A percentile compares a stretch with the other conserved stretches of the same genome.
Evolutionary conservation across 2,888 invertebrate genomes (phyloP).

Genomic region (Colletes collaris): DNA sequence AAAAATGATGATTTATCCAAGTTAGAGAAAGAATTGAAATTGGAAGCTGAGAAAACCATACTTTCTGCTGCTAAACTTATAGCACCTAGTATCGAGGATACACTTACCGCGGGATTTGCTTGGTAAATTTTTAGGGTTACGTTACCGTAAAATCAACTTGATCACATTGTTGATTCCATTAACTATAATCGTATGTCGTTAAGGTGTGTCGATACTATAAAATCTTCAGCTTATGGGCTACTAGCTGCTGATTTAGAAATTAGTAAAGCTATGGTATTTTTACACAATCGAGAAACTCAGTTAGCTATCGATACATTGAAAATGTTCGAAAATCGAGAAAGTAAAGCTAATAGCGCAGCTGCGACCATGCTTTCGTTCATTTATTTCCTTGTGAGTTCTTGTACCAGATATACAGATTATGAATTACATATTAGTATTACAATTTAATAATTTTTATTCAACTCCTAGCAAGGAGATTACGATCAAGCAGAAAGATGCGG

Average conservation of each 20-base stretch:
- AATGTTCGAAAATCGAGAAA: constrained; percentile 93
- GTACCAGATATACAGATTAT: neutral
- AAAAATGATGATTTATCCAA: constrained; percentile 90
- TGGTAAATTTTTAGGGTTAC: constrained; percentile 71
- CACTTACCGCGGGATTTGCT: constrained; percentile 86
- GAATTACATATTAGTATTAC: neutral
- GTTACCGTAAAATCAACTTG: neutral
- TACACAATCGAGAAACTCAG: constrained; percentile 91
- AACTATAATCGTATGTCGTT: constrained; percentile 9
- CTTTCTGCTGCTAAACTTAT: constrained; percentile 95
- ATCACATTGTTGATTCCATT: constrained; percentile 11
- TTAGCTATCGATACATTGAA: constrained; percentile 93
- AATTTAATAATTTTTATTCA: neutral
- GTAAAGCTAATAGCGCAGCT: constrained; percentile 92
- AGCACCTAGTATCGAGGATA: constrained; percentile 91
- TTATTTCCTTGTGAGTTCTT: constrained; percentile 87
- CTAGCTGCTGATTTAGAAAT: constrained; percentile 95
- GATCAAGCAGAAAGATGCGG: constrained; percentile 91
- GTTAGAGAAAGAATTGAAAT: constrained; percentile 88
- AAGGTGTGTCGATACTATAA: constrained; percentile 98
- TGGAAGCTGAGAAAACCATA: constrained; percentile 92
- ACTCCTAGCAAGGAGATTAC: constrained; percentile 89
- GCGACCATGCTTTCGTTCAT: constrained; percentile 94
- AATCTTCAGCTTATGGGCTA: constrained; percentile 92
- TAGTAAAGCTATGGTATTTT: constrained; percentile 93